A percentile compares a stretch with the other conserved stretches of the same genome.
These are phyloP conservation scores for Sebastes trivittatus DNA, from an alignment of 2,797 vertebrate species.

Conservation along the genomic window DNA sequence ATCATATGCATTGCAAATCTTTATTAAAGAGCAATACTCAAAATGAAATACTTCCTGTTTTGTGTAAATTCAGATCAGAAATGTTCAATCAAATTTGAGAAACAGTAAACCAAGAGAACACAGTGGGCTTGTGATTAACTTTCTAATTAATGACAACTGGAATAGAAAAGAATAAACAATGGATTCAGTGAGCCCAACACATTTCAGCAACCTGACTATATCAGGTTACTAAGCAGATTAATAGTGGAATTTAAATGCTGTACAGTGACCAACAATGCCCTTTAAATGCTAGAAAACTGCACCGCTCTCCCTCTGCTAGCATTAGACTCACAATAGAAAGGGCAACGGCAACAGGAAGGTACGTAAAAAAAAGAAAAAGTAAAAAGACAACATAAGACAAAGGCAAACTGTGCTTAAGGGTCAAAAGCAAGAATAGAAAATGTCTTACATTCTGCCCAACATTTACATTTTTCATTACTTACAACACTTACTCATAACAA, in stretches of 20 bases:
- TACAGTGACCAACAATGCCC: not conserved
- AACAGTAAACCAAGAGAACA: not conserved
- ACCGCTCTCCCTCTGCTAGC: not conserved
- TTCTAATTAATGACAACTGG: not conserved
- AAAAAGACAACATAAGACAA: slow-evolving; percentile 10
- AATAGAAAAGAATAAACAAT: not conserved
- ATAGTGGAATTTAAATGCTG: not conserved
- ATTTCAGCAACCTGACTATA: not conserved
- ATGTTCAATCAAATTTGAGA: not conserved
- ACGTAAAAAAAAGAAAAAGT: not conserved
- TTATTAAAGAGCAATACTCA: not conserved
- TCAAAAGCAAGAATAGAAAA: not conserved
- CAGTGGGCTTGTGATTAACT: not conserved
- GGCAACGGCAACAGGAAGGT: slow-evolving; percentile 1
- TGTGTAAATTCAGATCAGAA: not conserved
- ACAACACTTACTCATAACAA: not conserved
- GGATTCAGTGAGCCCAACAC: not conserved
- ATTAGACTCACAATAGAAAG: slow-evolving; percentile 24
- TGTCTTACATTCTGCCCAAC: too few species aligned
- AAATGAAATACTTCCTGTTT: not conserved
- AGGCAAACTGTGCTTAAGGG: not conserved
- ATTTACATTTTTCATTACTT: not conserved
- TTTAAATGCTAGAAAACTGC: not conserved
- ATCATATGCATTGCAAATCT: not conserved
- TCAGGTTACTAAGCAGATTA: not conserved